These are phyloP conservation scores for Dascyllus trimaculatus DNA, from an alignment of 2,113 vertebrate species.

Conservation along the genomic window DNA sequence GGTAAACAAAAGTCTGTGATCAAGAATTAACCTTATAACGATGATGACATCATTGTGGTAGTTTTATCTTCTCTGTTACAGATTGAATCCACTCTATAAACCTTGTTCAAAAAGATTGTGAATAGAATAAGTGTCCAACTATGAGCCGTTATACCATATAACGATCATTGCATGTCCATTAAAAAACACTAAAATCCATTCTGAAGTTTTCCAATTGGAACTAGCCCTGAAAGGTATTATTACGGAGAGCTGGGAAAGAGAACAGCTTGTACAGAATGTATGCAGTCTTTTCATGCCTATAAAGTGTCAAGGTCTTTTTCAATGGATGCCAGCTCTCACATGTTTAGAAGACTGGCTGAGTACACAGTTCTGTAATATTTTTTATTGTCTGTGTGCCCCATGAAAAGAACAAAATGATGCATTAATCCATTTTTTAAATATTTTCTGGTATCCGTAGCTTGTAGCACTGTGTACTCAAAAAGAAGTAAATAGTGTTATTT, in stretches of 20 bases:
- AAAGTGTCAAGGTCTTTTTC: background rate
- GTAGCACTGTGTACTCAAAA: no score
- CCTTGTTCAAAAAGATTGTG: slow-evolving; percentile 16
- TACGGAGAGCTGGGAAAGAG: no score
- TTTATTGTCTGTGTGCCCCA: background rate
- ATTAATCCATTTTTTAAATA: no score
- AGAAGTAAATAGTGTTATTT: no score
- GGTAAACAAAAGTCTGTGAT: slow-evolving; percentile 21
- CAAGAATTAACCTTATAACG: slow-evolving; percentile 8
- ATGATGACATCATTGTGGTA: slow-evolving; percentile 11
- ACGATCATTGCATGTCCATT: slow-evolving; percentile 38
- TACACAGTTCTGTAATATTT: background rate
- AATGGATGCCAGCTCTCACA: background rate
- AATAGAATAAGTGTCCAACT: slow-evolving; percentile 31
- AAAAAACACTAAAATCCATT: slow-evolving; percentile 24
- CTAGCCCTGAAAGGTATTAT: slow-evolving; percentile 15
- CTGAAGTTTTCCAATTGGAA: background rate
- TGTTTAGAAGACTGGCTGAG: background rate
- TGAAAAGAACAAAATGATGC: no score
- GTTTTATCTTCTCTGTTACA: slow-evolving; percentile 26
- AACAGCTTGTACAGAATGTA: slow-evolving; percentile 9
- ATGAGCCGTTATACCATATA: slow-evolving; percentile 35
- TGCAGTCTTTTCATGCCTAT: background rate
- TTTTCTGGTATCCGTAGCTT: no score
- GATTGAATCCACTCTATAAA: slow-evolving; percentile 30